Percentiles rank a stretch among this genome's conserved stretches.
phyloP scores from a whole-genome alignment of 1,140 invertebrate species.

The Drosophila truncata region DNA sequence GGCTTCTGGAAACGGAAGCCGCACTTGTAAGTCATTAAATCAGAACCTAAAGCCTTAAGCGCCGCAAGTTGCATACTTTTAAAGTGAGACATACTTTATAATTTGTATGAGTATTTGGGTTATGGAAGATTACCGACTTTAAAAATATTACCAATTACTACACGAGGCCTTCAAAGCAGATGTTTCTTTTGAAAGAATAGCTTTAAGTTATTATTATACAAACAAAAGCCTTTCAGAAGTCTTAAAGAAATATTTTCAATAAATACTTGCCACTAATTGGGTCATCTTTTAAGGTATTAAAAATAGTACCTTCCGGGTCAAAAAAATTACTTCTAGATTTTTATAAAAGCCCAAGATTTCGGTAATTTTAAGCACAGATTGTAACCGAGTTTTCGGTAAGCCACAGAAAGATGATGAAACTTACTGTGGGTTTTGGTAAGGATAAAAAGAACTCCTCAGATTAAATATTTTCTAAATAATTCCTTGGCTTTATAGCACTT shows the following conservation, averaged over 20 bases:
- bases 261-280: conserved; percentile 2
- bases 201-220: background rate
- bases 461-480: background rate
- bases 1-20: conserved; percentile 32
- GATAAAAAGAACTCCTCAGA: no score
- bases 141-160: background rate
- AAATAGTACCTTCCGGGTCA: conserved; percentile 19
- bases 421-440: conserved; percentile 59
- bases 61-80: background rate
- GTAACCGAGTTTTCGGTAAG: background rate
- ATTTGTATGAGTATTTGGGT: no score
- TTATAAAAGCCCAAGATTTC: conserved; percentile 41
- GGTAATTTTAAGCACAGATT: conserved; percentile 15
- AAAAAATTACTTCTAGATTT: background rate
- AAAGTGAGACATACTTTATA: background rate
- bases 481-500: conserved; percentile 31
- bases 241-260: background rate
- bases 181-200: conserved; percentile 1
- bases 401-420: conserved; percentile 52
- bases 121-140: conserved; percentile 16
- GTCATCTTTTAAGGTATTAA: conserved; percentile 22
- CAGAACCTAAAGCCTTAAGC: conserved; percentile 24
- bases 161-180: background rate
- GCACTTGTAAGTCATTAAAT: conserved; percentile 67
- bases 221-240: conserved; percentile 15